Evolutionary conservation across 2,113 vertebrate genomes (phyloP), one percentile per base, ranked within the genome.

Genomic region (Mastomys natalensis): DNA sequence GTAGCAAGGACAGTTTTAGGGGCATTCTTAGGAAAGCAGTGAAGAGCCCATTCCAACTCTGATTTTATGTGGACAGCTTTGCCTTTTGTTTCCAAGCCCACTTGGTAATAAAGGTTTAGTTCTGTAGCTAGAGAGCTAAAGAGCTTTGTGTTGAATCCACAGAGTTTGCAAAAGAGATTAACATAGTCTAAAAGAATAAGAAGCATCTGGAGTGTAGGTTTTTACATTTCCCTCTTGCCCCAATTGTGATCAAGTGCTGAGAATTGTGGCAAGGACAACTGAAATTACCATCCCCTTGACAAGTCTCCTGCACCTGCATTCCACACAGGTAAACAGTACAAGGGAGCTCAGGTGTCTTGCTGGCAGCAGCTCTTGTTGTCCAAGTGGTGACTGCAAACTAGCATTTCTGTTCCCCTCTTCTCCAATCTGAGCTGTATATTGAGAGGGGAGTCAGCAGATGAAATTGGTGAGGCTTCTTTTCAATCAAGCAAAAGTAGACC

Each of bases 91-190:
- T 84, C 55, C 45, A 19, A 89, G 90, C 70, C 43, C 43, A 58
- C 64, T 94, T 94, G 51, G 29, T 90, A 58, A 95, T 89, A 66
- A 94, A 93, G 22, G 55, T 4, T 80, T 92, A 58, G 53, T 73
- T 94, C n/a, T 12, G 3, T 87, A 66, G 84, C 72, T 43, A 34
- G 81, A 84, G 89, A 88, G 24, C 90, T 72, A 86, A 82, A 82
- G 93, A 94, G 93, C 66, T 95, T 90, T 93, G 89, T 64, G 93
- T 58, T 89, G 22, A 26, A 73, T 48, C 74, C 72, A 48, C 0
- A 0, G 80, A 91, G 45, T 92, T 88, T 92, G 26, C 64, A 68
- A 92, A 92, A 94, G 91, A 97, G 87, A 95, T 96, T 84, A 91
- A 76, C 16, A 37, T 70, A 60, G 26, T 48, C 74, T 88, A 66